A percentile compares a stretch with the other conserved stretches of the same genome.
phyloP scores from a whole-genome alignment of 1,140 invertebrate genomes.

The Drosophila littoralis region DNA sequence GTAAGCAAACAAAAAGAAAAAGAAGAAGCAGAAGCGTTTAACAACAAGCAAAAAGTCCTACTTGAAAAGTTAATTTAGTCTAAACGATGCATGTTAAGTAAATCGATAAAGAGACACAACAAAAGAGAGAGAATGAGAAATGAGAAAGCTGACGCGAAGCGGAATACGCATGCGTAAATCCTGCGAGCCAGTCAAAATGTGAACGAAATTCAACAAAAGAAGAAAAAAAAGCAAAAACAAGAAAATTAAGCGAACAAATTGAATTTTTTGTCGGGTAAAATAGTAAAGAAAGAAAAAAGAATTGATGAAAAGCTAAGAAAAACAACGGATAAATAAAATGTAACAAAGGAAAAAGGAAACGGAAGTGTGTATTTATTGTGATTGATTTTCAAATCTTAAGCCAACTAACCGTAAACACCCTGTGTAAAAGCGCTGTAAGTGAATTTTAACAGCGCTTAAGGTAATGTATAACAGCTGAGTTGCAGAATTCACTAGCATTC shows the following conservation, averaged over 20 bases:
- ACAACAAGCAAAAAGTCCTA: slow-evolving; percentile 64
- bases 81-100: slow-evolving; percentile 39
- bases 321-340: slow-evolving; percentile 75
- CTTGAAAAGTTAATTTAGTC: slow-evolving; percentile 78
- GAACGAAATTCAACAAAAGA: slow-evolving; percentile 35
- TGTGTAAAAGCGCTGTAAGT: background rate
- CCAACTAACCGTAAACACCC: background rate
- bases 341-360: slow-evolving; percentile 71
- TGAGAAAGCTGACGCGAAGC: slow-evolving; percentile 22
- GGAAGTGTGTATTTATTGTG: slow-evolving; percentile 25
- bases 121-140: slow-evolving; percentile 14
- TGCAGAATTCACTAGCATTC: too few species aligned
- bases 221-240: background rate
- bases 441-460: too few species aligned
- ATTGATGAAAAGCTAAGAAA: slow-evolving; percentile 43
- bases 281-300: slow-evolving; percentile 44
- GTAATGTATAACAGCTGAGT: too few species aligned
- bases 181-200: slow-evolving; percentile 35
- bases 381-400: background rate
- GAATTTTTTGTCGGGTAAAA: slow-evolving; percentile 62
- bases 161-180: slow-evolving; percentile 19
- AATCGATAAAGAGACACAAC: background rate
- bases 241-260: slow-evolving; percentile 50
- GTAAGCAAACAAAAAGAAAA: slow-evolving; percentile 54
- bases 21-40: slow-evolving; percentile 13